Conservation (phyloP, 2,113 vertebrate species). For the Capreolus pygargus region DNA sequence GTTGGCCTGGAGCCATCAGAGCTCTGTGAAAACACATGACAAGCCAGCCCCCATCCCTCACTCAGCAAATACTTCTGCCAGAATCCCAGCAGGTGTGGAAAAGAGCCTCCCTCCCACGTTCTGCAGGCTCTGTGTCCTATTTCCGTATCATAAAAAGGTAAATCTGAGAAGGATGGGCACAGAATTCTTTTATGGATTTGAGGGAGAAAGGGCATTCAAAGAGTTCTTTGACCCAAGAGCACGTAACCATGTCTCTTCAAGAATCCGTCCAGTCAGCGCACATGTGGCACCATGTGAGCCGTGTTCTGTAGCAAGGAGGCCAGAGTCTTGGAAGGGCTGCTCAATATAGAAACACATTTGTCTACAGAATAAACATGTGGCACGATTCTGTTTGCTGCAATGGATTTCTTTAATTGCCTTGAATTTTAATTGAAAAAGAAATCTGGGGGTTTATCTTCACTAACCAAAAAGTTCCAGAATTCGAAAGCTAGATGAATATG, state of each 20-base stretch:
- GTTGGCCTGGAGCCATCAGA: constrained; percentile 41
- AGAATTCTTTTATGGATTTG: not conserved
- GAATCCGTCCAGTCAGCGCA: not conserved
- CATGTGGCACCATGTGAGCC: not conserved
- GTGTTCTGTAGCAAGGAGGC: not conserved
- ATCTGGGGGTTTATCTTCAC: constrained; percentile 5
- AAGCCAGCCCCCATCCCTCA: constrained; percentile 28
- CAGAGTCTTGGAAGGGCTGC: not conserved
- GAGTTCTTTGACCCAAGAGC: not conserved
- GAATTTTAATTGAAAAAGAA: constrained; percentile 47
- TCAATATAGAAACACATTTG: not conserved
- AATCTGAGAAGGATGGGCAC: not conserved
- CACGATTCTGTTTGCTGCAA: not conserved
- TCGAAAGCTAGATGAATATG: constrained; percentile 13
- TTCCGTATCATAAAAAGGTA: not conserved
- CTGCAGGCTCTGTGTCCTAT: not conserved
- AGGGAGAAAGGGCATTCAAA: not conserved
- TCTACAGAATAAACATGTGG: not conserved
- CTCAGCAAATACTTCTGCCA: not conserved
- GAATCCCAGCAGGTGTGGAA: constrained; percentile 24
- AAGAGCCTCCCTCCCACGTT: not conserved
- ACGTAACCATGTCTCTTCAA: not conserved
- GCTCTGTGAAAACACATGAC: constrained; percentile 52
- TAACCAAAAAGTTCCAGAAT: constrained; percentile 41
- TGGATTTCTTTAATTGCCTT: not conserved